Conservation (phyloP, 1,140 invertebrate genomes). For the Lepidurus couesii region DNA sequence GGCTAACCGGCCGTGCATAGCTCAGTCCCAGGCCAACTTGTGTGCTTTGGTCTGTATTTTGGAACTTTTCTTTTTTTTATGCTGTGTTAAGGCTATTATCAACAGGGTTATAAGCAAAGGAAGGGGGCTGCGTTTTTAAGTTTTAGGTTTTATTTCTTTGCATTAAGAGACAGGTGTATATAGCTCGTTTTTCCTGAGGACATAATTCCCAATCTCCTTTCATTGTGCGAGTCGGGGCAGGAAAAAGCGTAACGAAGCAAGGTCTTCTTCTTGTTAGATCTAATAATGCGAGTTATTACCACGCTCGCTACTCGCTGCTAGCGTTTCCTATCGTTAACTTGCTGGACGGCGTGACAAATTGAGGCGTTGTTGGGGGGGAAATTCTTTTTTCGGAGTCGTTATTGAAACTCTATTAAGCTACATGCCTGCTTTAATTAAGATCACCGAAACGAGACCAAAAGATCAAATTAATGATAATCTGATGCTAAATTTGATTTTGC, state of each 20-base stretch:
- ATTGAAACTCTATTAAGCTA: not conserved
- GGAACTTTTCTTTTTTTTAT: not conserved
- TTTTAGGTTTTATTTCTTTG: conserved; percentile 7
- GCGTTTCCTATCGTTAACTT: conserved; percentile 22
- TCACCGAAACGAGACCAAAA: too few species aligned
- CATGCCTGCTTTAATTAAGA: too few species aligned
- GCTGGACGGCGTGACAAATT: conserved; percentile 20
- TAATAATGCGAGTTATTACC: conserved; percentile 22
- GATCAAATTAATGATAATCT: too few species aligned
- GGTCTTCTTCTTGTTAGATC: conserved; percentile 22
- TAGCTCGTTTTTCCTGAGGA: conserved; percentile 14
- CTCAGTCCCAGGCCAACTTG: not conserved
- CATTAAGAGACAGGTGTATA: not conserved
- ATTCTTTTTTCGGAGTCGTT: not conserved
- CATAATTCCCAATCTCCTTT: not conserved
- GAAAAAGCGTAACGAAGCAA: conserved; percentile 15
- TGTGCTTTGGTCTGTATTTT: not conserved
- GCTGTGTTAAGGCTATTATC: not conserved
- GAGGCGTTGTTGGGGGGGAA: not conserved
- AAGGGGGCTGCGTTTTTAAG: not conserved
- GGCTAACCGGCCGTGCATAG: too few species aligned
- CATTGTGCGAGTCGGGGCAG: conserved; percentile 1
- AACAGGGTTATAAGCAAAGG: conserved; percentile 3
- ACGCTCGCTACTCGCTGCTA: conserved; percentile 1
- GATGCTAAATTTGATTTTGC: too few species aligned